Evolutionary conservation across 1,140 invertebrate species (phyloP), one percentile per base, ranked within the genome.

Genomic region (Campoletis sonorensis): DNA sequence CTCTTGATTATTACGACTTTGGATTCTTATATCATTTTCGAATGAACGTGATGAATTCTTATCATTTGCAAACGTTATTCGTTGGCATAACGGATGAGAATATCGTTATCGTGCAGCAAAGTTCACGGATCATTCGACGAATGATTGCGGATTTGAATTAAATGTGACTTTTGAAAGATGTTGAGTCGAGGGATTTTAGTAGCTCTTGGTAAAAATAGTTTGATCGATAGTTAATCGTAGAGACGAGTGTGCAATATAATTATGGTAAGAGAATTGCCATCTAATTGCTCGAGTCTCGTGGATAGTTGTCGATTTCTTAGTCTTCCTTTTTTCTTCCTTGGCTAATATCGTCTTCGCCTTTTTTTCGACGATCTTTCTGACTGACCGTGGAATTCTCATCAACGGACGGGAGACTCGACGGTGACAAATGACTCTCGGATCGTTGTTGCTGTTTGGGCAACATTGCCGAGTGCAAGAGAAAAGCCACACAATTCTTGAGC

Each of bases 341-440:
- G 40, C 40, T 45, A 58, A n/a, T 58, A 58, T 58, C 54, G 54
- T 58, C 40, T 5, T 45, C 11, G 40, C 40, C 40, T 8, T 45
- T 45, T 45, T 45, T 45, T 45, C 11, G 0, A 45, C 40, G 40
- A 58, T 58, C 16, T n/a, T 23, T 7, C 18, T 21, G 54, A n/a
- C 5, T 58, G 54, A 58, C 54, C 5, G 54, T 58, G 54, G 54
- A 58, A 58, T 58, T n/a, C 54, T 58, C 54, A 58, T 58, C 54
- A 58, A 58, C 54, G 54, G 54, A 23, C 18, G 18, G 21, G 21
- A 13, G 21, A 23, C 54, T 58, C 54, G 54, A 58, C 54, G 54
- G 1, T 58, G 54, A 58, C 54, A 58, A 58, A 58, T 58, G 54
- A 58, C 54, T 23, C 4, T 58, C 8, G 18, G 54, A n/a, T 21